These are phyloP conservation scores for Octodon degus DNA, from an alignment of 2,113 vertebrate genomes.

Conservation along the genomic window DNA sequence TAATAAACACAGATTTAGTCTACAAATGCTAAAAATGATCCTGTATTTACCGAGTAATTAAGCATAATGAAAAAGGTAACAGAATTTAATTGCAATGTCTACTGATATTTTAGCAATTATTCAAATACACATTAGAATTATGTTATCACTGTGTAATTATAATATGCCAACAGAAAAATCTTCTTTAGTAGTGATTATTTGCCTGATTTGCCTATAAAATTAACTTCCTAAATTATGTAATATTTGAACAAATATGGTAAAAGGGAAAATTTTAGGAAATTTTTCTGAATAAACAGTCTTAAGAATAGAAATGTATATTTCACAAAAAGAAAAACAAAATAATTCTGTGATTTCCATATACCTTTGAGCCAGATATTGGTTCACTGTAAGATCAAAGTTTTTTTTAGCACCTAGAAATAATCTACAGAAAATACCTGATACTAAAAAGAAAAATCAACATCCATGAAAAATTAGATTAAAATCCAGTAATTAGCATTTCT, in stretches of 20 bases:
- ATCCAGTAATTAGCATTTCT: conserved; percentile 46
- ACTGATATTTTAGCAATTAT: conserved; percentile 49
- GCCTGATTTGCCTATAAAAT: conserved; percentile 32
- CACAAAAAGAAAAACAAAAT: conserved; percentile 61
- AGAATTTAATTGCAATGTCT: conserved; percentile 37
- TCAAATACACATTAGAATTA: conserved; percentile 47
- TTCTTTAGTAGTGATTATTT: conserved; percentile 28
- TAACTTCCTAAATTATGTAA: conserved; percentile 30
- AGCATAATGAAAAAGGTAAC: conserved; percentile 58
- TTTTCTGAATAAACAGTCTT: conserved; percentile 55
- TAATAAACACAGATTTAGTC: conserved; percentile 19
- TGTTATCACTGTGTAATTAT: conserved; percentile 11
- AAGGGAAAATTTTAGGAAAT: conserved; percentile 37
- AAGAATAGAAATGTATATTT: conserved; percentile 40
- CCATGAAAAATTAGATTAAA: conserved; percentile 51
- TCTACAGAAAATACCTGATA: conserved; percentile 46
- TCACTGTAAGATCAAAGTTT: conserved; percentile 56
- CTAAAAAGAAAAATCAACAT: conserved; percentile 50
- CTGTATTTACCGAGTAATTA: conserved; percentile 56
- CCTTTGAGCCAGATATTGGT: conserved; percentile 30
- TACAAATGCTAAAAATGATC: conserved; percentile 59
- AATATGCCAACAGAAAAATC: conserved; percentile 50
- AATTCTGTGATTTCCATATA: conserved; percentile 37
- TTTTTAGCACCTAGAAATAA: conserved; percentile 59
- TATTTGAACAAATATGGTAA: conserved; percentile 26